A percentile compares a stretch with the other conserved stretches of the same genome.
phyloP scores from a whole-genome alignment of 2,113 vertebrate species.

The Tyrannus savana region DNA sequence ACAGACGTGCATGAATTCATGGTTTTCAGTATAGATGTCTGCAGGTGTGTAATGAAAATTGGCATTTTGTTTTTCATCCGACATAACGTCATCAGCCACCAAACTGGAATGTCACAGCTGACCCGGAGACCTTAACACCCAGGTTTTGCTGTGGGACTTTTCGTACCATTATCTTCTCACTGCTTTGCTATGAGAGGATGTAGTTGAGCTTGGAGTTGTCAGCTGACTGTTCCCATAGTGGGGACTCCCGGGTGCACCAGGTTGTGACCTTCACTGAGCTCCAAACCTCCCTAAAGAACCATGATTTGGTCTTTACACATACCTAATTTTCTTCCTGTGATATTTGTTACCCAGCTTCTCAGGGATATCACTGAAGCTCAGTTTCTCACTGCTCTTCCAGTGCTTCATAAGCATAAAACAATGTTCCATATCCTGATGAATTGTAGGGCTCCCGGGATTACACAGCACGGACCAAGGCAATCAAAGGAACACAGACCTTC shows the following conservation, averaged over 20 bases:
- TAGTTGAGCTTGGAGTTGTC: neutral
- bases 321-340: neutral
- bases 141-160: neutral
- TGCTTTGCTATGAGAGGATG: neutral
- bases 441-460: rapidly evolving
- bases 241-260: neutral
- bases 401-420: neutral
- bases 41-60: neutral
- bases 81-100: rapidly evolving
- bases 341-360: neutral
- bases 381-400: neutral
- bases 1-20: neutral
- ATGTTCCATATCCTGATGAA: neutral
- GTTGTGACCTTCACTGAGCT: neutral
- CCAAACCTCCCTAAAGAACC: neutral
- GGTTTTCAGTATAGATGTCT: neutral
- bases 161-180: neutral
- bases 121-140: neutral
- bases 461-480: rapidly evolving
- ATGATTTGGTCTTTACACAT: neutral
- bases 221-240: neutral
- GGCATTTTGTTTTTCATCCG: neutral
- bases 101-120: neutral
- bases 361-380: neutral
- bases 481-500: neutral